These are phyloP conservation scores for Synanceia verrucosa DNA, from an alignment of 2,797 vertebrate species.

Conservation along the genomic window DNA sequence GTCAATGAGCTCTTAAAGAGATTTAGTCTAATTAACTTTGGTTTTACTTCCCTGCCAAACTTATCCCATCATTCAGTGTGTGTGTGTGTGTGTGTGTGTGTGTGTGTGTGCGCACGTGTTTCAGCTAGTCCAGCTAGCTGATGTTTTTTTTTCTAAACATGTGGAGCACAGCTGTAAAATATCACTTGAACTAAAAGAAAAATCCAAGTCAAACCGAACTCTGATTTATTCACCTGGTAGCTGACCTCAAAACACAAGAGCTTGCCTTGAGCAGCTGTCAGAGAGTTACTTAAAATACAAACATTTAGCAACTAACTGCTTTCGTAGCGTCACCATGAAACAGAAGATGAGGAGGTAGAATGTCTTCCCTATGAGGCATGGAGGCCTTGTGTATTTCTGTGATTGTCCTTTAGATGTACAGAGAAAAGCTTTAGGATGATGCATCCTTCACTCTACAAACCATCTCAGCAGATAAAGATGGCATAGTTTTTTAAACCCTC, in stretches of 20 bases:
- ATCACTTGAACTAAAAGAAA: not conserved
- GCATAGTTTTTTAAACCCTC: not conserved
- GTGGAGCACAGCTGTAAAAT: not conserved
- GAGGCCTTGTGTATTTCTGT: not conserved
- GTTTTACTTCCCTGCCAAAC: slow-evolving; percentile 14
- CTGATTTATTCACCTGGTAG: not conserved
- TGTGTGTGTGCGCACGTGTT: not conserved
- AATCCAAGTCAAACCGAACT: not conserved
- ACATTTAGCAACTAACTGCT: not conserved
- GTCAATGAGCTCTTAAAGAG: slow-evolving; percentile 26
- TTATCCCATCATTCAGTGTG: slow-evolving; percentile 11
- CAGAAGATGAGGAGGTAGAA: not conserved
- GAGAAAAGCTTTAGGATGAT: not conserved
- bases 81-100: not conserved
- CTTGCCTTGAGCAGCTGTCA: not conserved
- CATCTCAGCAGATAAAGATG: not conserved
- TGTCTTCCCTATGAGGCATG: not conserved
- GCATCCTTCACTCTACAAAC: not conserved
- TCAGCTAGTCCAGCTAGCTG: not conserved
- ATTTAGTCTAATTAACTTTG: slow-evolving; percentile 40
- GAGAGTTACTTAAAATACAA: not conserved
- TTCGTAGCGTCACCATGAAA: not conserved
- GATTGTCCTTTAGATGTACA: not conserved
- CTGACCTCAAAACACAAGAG: not conserved
- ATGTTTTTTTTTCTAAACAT: not conserved